Conservation (phyloP, 2,113 vertebrate genomes). For the Eptatretus burgeri region DNA sequence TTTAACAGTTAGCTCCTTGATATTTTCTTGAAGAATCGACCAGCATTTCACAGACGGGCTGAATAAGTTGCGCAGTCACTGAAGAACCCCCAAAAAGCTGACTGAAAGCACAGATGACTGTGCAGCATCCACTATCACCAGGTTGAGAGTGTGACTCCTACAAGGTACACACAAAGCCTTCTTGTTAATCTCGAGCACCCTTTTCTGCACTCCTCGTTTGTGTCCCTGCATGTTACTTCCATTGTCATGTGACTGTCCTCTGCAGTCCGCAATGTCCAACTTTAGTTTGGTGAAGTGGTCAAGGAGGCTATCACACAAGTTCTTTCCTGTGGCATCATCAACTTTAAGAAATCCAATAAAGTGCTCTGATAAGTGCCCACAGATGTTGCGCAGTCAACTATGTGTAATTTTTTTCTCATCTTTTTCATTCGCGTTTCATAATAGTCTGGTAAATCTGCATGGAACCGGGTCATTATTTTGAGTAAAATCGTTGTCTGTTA, state of each 20-base stretch:
- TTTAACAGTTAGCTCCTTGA: too few species aligned
- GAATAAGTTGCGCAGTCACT: neutral
- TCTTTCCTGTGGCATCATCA: too few species aligned
- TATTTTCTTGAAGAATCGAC: neutral
- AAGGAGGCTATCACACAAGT: too few species aligned
- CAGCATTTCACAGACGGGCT: neutral
- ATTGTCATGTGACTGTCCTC: neutral
- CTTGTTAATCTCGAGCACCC: constrained; percentile 9
- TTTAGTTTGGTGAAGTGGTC: too few species aligned
- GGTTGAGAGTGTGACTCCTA: constrained; percentile 11
- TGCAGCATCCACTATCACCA: constrained; percentile 10
- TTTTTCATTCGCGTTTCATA: too few species aligned
- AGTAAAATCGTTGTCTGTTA: too few species aligned
- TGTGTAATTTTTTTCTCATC: too few species aligned
- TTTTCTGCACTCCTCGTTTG: constrained; percentile 10
- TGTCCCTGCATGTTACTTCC: constrained; percentile 9
- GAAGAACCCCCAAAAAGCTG: neutral
- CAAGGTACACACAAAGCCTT: constrained; percentile 11
- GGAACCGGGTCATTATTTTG: too few species aligned
- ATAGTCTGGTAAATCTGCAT: too few species aligned
- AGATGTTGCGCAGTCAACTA: too few species aligned
- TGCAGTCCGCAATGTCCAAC: neutral
- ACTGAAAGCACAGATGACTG: constrained; percentile 10
- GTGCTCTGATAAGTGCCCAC: too few species aligned
- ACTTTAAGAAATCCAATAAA: too few species aligned